A percentile compares a stretch with the other conserved stretches of the same genome.
Evolutionary conservation across 2,888 invertebrate genomes (phyloP).

Genomic region (Mamestra brassicae): DNA sequence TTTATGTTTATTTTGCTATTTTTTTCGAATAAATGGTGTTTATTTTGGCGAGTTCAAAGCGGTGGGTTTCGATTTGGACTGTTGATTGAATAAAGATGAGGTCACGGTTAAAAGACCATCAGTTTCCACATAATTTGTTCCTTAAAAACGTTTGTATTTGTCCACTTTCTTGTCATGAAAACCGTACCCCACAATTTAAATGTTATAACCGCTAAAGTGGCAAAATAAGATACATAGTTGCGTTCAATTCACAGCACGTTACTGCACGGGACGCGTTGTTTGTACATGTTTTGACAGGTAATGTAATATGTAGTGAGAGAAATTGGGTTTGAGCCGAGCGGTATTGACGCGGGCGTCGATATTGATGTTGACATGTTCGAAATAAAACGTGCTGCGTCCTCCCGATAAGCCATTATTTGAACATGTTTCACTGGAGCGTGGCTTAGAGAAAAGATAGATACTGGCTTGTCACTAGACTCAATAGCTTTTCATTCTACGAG

Average conservation of each 20-base stretch:
- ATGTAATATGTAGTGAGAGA: conserved; percentile 81
- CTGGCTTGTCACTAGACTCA: conserved; percentile 1
- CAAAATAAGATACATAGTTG: conserved; percentile 29
- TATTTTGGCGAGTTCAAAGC: conserved; percentile 63
- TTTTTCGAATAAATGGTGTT: conserved; percentile 65
- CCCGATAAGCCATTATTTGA: conserved; percentile 62
- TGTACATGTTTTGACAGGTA: conserved; percentile 81
- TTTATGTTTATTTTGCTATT: conserved; percentile 68
- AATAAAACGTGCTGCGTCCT: conserved; percentile 62
- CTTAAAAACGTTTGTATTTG: neutral
- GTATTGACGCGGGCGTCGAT: conserved; percentile 68
- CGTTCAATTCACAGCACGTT: conserved; percentile 63
- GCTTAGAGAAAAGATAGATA: conserved; percentile 19
- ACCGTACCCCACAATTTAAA: neutral
- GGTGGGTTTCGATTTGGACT: conserved; percentile 46
- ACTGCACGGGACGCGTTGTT: conserved; percentile 67
- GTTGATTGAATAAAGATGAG: conserved; percentile 38
- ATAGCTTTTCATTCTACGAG: neutral
- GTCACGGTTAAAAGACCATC: neutral
- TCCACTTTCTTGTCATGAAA: neutral
- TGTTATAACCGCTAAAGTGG: conserved; percentile 20
- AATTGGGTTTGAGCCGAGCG: conserved; percentile 76
- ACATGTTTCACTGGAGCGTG: conserved; percentile 48
- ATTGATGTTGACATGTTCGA: conserved; percentile 72
- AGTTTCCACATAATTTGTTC: neutral